A percentile compares a stretch with the other conserved stretches of the same genome.
Conservation (phyloP, 1,140 invertebrate species). For the Dreissena rostriformis region DNA sequence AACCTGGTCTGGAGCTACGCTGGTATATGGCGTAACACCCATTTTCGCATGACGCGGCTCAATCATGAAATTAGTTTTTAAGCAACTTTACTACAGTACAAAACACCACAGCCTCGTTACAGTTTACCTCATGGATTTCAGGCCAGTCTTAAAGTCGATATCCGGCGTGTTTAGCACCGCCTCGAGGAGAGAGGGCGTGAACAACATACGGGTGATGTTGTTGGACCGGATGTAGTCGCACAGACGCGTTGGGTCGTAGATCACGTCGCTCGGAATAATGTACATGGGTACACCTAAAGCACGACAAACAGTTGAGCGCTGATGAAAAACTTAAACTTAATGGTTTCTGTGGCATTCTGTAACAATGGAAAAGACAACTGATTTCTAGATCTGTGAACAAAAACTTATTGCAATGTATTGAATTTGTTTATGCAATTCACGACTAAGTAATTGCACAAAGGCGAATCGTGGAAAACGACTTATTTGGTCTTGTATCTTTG, state of each 20-base stretch:
- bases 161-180: conserved; percentile 78
- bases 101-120: background rate
- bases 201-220: conserved; percentile 81
- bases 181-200: conserved; percentile 81
- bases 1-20: too few relatives aligned
- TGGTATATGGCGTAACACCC: background rate
- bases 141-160: conserved; percentile 61
- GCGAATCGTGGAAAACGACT: too few relatives aligned
- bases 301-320: background rate
- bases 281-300: conserved; percentile 77
- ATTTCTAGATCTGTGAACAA: too few relatives aligned
- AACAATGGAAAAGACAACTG: too few relatives aligned
- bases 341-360: too few relatives aligned
- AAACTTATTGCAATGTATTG: too few relatives aligned
- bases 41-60: background rate
- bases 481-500: too few relatives aligned
- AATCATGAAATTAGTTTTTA: background rate
- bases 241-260: conserved; percentile 80
- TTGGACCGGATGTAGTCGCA: conserved; percentile 77
- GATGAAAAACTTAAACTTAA: conserved; percentile 3
- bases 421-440: too few relatives aligned
- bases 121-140: conserved; percentile 69
- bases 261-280: conserved; percentile 80
- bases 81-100: background rate
- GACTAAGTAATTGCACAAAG: too few relatives aligned